Conservation (phyloP, 1,140 invertebrate species). For the Halesus radiatus region DNA sequence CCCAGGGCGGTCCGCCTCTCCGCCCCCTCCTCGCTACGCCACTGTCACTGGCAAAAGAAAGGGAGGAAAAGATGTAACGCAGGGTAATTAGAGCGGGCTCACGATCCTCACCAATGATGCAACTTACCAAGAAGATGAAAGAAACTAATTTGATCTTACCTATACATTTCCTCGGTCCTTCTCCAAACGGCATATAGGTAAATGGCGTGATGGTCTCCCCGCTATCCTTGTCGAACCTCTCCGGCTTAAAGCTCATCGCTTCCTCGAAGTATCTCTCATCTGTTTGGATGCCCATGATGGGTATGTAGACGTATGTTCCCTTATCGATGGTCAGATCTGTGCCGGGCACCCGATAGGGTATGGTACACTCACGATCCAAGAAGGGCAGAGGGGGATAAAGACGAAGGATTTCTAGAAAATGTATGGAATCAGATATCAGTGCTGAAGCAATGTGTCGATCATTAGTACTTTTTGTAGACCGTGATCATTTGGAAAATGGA, state of each 20-base stretch:
- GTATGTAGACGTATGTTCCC: conserved; percentile 71
- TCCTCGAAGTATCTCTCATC: conserved; percentile 79
- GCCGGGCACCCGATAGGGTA: conserved; percentile 70
- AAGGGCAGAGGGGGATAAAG: conserved; percentile 74
- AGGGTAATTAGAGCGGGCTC: too few species aligned
- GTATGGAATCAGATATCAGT: too few species aligned
- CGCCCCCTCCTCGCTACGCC: too few species aligned
- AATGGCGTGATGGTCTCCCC: conserved; percentile 41
- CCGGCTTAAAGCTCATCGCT: conserved; percentile 80
- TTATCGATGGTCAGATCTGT: conserved; percentile 69
- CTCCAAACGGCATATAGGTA: conserved; percentile 57
- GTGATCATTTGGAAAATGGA: too few species aligned
- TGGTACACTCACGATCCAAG: conserved; percentile 69
- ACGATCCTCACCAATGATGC: too few species aligned
- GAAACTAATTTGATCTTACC: conserved; percentile 17
- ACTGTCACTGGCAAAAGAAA: too few species aligned
- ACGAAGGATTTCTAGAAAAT: conserved; percentile 70
- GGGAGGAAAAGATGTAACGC: too few species aligned
- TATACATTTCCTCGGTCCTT: conserved; percentile 57
- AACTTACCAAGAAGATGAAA: too few species aligned
- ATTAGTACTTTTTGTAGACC: too few species aligned
- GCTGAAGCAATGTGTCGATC: too few species aligned
- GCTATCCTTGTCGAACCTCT: conserved; percentile 72
- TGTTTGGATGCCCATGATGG: conserved; percentile 72
- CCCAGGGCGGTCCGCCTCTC: too few species aligned